Percentiles rank a stretch among this genome's conserved stretches.
Evolutionary conservation across 2,888 invertebrate genomes (phyloP).

Genomic region (Biston betularia): DNA sequence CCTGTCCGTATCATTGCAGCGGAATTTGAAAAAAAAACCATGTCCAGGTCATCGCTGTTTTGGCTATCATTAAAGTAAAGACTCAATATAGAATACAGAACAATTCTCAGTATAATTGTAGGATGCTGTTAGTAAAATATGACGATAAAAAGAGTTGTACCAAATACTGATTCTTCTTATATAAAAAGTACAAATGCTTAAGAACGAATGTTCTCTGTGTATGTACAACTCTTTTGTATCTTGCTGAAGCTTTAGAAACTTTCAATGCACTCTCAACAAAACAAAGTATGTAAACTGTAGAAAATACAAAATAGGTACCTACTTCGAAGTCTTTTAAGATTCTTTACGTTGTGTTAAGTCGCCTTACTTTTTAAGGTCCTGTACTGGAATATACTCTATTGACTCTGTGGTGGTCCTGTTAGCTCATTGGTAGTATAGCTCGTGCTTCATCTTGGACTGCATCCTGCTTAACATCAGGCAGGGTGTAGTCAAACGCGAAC

Average conservation of each 20-base stretch:
- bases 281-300: conserved; percentile 41
- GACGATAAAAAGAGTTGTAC: neutral
- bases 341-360: conserved; percentile 13
- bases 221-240: conserved; percentile 27
- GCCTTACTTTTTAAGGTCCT: neutral
- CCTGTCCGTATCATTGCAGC: neutral
- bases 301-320: conserved; percentile 38
- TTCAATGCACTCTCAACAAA: conserved; percentile 41
- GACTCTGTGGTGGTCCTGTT: neutral
- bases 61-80: too few species aligned
- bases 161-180: neutral
- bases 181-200: neutral
- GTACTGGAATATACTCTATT: neutral
- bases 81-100: too few species aligned
- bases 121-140: neutral
- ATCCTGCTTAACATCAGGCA: too few species aligned
- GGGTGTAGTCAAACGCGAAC: too few species aligned
- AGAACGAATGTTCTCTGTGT: neutral
- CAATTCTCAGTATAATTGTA: too few species aligned
- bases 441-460: too few species aligned
- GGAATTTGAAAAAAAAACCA: too few species aligned
- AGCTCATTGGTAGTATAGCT: too few species aligned
- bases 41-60: too few species aligned
- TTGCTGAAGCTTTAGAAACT: conserved; percentile 41
- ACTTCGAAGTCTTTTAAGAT: conserved; percentile 25